Conservation (phyloP, 2,113 vertebrate genomes). For the Hyla sarda region DNA sequence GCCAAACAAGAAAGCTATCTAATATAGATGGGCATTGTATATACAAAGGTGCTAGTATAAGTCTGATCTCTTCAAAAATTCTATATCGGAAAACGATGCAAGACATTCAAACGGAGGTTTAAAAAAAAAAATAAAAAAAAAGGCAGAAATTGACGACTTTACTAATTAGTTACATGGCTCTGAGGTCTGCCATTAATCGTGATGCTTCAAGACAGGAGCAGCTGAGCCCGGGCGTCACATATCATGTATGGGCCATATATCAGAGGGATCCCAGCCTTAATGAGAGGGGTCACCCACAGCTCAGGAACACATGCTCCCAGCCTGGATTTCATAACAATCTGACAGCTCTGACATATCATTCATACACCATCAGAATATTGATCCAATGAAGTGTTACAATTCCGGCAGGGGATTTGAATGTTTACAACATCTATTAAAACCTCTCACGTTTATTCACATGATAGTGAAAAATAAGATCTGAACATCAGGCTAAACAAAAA, state of each 20-base stretch:
- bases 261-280: background rate
- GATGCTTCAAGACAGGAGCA: background rate
- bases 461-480: background rate
- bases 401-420: too few species aligned
- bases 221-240: background rate
- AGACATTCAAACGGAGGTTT: background rate
- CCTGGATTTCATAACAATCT: background rate
- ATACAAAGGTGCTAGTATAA: too few species aligned
- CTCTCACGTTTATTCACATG: background rate
- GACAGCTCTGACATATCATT: constrained; percentile 3
- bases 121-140: too few species aligned
- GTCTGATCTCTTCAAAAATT: background rate
- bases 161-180: constrained; percentile 7
- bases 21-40: too few species aligned
- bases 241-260: constrained; percentile 1
- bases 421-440: background rate
- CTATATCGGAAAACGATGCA: background rate
- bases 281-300: constrained; percentile 15
- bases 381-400: background rate
- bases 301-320: background rate
- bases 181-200: constrained; percentile 5
- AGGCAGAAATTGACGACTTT: background rate
- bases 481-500: background rate
- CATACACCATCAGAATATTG: constrained; percentile 15
- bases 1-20: too few species aligned